Base-by-base conservation (phyloP, 2,113 vertebrate species). In the Dermatemys mawii region DNA sequence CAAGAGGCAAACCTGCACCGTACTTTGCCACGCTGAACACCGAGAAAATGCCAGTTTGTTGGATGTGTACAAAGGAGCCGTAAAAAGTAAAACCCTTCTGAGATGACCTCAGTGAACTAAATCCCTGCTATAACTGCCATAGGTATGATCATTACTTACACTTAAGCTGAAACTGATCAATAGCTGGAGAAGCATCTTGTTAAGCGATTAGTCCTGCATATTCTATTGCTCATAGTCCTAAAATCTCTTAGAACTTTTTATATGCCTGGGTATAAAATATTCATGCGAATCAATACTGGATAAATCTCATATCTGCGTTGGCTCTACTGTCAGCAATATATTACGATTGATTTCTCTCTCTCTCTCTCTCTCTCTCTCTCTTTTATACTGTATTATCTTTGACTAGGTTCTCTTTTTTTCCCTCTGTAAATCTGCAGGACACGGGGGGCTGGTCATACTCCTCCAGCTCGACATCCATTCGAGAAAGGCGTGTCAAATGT, bases 251-350 rank as follows among this genome's bases (percentile, higher is more conserved):
- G 89, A 95, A 94, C 84, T 96, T 92, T 93, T 87, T 2, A 16
- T 41, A 87, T 95, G 84, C 86, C 53, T 2, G 60, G 49, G 14
- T 53, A 50, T 97, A 70, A 97, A 97, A 96, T 96, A 97, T 97
- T 97, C 2, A 97, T 97, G 90, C 78, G 87, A 90, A 94, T 97
- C 97, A 94, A 97, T 97, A 83, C 87, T 86, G 95, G 96, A 97
- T 95, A 96, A 96, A 96, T 95, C 97, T 97, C 95, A 86, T 90
- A 95, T 93, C 93, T 97, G 95, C 29, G 2, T 88, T 91, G 97
- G 95, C 97, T 96, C 97, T 95, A 96, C 53, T 7, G 95, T 57
- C 55, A 94, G 86, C 89, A 86, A 70, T 88, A 60, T 81, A 78
- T 88, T 91, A 81, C 11, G 75, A 95, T 97, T 87, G 93, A 97